These are phyloP conservation scores for Oligia latruncula DNA, from an alignment of 2,888 invertebrate species.

Conservation along the genomic window DNA sequence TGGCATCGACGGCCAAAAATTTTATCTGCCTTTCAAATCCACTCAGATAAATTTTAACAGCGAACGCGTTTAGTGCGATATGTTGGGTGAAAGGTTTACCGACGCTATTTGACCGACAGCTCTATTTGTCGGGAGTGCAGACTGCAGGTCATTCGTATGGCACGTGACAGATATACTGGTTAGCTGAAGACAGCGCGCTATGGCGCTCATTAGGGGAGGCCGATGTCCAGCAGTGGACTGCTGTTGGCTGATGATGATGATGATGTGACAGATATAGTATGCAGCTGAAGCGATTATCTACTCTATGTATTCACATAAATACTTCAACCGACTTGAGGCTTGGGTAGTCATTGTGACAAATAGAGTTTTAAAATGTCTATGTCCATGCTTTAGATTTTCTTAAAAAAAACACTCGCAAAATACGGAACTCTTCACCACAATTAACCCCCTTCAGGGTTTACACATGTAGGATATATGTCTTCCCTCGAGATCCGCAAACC, in stretches of 20 bases:
- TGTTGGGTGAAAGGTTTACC: conserved; percentile 65
- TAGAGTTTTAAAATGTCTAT: background rate
- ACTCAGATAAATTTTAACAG: conserved; percentile 59
- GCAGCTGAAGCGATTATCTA: conserved; percentile 57
- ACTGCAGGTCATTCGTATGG: conserved; percentile 74
- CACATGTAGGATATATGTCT: conserved; percentile 18
- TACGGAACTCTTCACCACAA: conserved; percentile 1
- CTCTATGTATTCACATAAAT: conserved; percentile 62
- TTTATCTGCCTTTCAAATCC: conserved; percentile 60
- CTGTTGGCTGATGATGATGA: too few relatives aligned
- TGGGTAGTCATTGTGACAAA: background rate
- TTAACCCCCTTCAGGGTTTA: conserved; percentile 6
- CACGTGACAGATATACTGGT: conserved; percentile 72
- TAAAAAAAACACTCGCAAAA: too few relatives aligned
- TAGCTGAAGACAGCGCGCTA: too few relatives aligned
- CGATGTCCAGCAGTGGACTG: too few relatives aligned
- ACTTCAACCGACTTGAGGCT: conserved; percentile 4
- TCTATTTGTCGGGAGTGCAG: conserved; percentile 71
- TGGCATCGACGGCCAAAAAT: conserved; percentile 52
- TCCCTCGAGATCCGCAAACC: conserved; percentile 51
- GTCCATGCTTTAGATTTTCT: too few relatives aligned
- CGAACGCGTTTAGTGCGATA: conserved; percentile 58
- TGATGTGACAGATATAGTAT: conserved; percentile 73
- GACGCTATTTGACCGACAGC: conserved; percentile 64
- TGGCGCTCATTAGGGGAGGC: too few relatives aligned